Evolutionary conservation across 2,888 invertebrate genomes (phyloP).

Genomic region (Schizaphis graminum): DNA sequence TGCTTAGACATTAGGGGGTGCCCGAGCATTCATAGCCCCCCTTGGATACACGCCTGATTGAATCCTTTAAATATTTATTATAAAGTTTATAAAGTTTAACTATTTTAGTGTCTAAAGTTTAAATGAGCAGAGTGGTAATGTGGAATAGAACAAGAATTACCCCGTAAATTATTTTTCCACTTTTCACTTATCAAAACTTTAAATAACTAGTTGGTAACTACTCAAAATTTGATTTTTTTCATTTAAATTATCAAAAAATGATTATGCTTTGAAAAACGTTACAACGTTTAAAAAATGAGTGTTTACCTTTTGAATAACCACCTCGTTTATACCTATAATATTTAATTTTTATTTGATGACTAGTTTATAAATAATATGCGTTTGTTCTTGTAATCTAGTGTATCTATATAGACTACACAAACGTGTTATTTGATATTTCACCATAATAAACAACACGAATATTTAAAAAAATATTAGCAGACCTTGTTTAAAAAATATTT

Average conservation of each 20-base stretch:
- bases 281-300: neutral
- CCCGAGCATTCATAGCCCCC: too few species aligned
- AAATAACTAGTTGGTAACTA: neutral
- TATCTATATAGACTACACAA: neutral
- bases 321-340: neutral
- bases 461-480: neutral
- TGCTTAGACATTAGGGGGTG: too few species aligned
- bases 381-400: neutral
- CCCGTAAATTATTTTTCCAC: neutral
- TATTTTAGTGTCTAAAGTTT: too few species aligned
- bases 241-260: neutral
- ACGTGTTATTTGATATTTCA: neutral
- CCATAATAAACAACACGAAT: neutral
- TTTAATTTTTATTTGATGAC: neutral
- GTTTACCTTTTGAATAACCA: neutral
- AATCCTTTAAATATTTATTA: too few species aligned
- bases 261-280: neutral
- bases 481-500: neutral
- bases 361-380: neutral
- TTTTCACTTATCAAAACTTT: neutral
- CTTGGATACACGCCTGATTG: too few species aligned
- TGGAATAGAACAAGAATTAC: neutral
- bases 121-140: neutral
- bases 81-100: too few species aligned
- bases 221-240: neutral